phyloP scores from a whole-genome alignment of 2,888 invertebrate genomes.

The Arctia plantaginis region DNA sequence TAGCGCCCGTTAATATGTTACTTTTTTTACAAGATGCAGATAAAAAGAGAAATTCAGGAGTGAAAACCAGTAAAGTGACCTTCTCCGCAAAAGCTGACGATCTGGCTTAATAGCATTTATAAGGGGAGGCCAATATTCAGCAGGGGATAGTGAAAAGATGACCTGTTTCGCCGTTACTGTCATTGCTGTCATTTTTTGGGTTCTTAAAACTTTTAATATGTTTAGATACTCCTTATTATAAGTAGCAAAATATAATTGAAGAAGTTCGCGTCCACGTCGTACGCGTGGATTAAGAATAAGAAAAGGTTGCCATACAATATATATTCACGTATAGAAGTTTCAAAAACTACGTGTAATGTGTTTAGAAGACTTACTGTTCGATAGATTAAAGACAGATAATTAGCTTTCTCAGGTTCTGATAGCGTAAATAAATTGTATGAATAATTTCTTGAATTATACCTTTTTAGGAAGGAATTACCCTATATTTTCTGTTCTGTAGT shows the following conservation, averaged over 20 bases:
- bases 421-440: background rate
- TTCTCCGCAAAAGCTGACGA: too few species aligned
- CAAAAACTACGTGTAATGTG: background rate
- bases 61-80: too few species aligned
- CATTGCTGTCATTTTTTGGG: background rate
- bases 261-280: background rate
- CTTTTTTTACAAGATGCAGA: too few species aligned
- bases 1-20: too few species aligned
- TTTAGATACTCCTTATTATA: background rate
- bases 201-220: background rate
- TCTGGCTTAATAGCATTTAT: background rate
- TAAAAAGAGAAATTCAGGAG: too few species aligned
- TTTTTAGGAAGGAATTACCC: too few species aligned
- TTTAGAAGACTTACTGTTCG: background rate
- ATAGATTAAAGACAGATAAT: background rate
- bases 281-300: background rate
- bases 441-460: too few species aligned
- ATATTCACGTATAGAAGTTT: background rate
- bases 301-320: background rate
- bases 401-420: background rate
- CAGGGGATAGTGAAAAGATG: background rate
- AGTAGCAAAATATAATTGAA: background rate
- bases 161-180: too few species aligned
- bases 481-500: too few species aligned
- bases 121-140: background rate